Percentiles rank a stretch among this genome's conserved stretches.
These are phyloP conservation scores for Palaemon carinicauda DNA, from an alignment of 1,140 invertebrate genomes.

Conservation along the genomic window DNA sequence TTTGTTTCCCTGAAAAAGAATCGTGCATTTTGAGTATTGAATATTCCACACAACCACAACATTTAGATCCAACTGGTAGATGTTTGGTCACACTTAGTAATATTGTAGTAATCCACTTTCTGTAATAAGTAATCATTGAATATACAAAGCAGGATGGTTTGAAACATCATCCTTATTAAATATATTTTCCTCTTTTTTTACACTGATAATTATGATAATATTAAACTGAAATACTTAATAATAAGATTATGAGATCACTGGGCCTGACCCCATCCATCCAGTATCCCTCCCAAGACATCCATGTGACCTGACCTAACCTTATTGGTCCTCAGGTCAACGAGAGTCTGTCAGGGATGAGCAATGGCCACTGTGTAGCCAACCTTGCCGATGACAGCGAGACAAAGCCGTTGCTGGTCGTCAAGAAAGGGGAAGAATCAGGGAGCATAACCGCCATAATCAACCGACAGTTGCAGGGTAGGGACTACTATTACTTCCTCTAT, in stretches of 20 bases:
- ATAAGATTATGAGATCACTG: not conserved
- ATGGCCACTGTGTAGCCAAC: constrained; percentile 53
- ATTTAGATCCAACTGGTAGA: too few relatives aligned
- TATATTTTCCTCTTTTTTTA: too few relatives aligned
- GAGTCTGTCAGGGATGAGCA: constrained; percentile 48
- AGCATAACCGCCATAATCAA: constrained; percentile 51
- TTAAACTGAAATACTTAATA: too few relatives aligned
- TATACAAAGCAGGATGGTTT: too few relatives aligned
- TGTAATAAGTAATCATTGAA: too few relatives aligned
- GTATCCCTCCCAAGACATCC: not conserved
- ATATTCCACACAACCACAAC: constrained; percentile 2
- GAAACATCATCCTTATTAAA: too few relatives aligned
- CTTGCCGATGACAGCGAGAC: constrained; percentile 49
- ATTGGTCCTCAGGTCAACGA: constrained; percentile 52
- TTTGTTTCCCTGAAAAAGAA: not conserved
- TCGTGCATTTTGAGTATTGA: not conserved
- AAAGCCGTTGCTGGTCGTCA: constrained; percentile 50
- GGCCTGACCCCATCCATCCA: not conserved
- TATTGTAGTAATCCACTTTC: not conserved
- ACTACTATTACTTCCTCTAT: not conserved
- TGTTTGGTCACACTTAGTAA: not conserved
- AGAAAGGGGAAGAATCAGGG: constrained; percentile 46
- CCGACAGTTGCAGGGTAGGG: constrained; percentile 54
- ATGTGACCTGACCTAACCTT: constrained; percentile 24
- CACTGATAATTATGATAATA: too few relatives aligned